These are phyloP conservation scores for Tipula confusa DNA, from an alignment of 2,888 invertebrate genomes.

Conservation along the genomic window DNA sequence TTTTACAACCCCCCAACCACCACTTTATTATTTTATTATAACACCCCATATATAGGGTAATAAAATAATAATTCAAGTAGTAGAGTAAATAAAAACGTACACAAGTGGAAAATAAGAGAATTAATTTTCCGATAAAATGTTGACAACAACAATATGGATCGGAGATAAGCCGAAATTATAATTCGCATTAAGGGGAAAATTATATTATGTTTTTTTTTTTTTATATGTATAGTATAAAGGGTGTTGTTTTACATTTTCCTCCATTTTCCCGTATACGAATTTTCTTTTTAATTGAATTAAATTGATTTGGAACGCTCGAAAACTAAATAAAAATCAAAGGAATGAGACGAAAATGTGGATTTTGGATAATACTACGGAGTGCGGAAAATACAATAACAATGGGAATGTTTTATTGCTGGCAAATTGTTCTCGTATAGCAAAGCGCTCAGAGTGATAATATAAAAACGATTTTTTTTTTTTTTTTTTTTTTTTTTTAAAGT, in stretches of 20 bases:
- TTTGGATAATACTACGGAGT: neutral
- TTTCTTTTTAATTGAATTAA: neutral
- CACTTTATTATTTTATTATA: neutral
- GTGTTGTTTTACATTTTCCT: neutral
- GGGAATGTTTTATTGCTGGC: neutral
- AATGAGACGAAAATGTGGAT: neutral
- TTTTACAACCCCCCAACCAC: neutral
- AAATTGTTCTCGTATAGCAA: neutral
- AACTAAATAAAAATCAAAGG: neutral
- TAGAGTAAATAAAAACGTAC: constrained; percentile 15
- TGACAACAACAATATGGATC: neutral
- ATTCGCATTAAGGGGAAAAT: neutral
- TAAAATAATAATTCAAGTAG: constrained; percentile 21
- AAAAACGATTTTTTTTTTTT: neutral
- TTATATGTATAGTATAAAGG: neutral
- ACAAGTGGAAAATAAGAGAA: constrained; percentile 21
- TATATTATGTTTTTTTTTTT: too few species aligned
- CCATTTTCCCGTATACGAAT: neutral
- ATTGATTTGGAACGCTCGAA: neutral
- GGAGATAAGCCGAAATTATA: neutral
- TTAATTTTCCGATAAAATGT: constrained; percentile 9
- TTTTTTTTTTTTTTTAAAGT: too few species aligned
- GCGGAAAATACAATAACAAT: neutral
- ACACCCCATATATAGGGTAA: neutral
- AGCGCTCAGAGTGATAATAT: neutral